Evolutionary conservation across 2,113 vertebrate genomes (phyloP).

Genomic region (Monopterus albus): DNA sequence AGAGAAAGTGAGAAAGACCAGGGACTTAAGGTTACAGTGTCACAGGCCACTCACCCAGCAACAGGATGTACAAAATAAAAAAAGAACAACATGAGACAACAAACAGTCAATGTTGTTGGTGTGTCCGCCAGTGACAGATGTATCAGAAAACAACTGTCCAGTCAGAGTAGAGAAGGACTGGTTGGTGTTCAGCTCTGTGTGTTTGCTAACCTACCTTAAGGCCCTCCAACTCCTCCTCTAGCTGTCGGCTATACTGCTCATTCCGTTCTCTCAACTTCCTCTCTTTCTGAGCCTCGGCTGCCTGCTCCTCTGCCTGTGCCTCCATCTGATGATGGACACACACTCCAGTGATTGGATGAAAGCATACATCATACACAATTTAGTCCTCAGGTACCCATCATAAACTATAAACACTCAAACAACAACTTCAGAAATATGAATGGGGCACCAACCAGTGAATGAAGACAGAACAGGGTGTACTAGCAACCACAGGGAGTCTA

Average conservation of each 20-base stretch:
- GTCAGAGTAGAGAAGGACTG: not conserved
- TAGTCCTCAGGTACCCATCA: not conserved
- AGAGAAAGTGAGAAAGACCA: no score
- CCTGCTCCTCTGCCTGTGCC: constrained; percentile 88
- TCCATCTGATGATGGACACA: constrained; percentile 85
- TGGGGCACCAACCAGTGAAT: constrained; percentile 25
- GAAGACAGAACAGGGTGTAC: constrained; percentile 21
- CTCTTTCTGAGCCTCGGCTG: constrained; percentile 93
- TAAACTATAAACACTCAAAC: no score
- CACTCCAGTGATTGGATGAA: not conserved
- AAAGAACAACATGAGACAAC: no score
- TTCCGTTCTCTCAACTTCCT: constrained; percentile 93
- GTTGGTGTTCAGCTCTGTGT: not conserved
- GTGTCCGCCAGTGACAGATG: no score
- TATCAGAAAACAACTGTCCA: no score
- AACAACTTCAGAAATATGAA: not conserved
- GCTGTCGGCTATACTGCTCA: constrained; percentile 93
- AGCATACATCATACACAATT: not conserved
- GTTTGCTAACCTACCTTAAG: constrained; percentile 85
- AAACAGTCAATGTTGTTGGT: no score
- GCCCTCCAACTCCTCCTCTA: constrained; percentile 94
- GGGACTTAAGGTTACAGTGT: no score
- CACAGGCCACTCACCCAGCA: no score
- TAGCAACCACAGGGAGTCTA: constrained; percentile 68
- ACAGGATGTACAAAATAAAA: no score